A percentile compares a stretch with the other conserved stretches of the same genome.
Evolutionary conservation across 2,113 vertebrate species (phyloP).

Genomic region (Cololabis saira): DNA sequence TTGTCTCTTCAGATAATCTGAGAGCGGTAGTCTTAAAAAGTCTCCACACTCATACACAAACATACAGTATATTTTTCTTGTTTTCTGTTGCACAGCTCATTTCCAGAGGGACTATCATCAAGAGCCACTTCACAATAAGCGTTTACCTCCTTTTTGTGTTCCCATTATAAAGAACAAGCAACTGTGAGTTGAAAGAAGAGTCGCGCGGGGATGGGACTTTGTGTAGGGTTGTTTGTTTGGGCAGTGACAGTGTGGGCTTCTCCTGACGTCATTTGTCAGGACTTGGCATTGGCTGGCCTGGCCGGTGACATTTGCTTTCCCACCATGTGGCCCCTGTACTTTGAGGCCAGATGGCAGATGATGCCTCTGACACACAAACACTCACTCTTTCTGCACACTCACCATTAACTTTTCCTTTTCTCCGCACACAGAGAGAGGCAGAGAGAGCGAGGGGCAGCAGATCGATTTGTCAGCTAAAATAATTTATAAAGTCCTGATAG

Average conservation of each 20-base stretch:
- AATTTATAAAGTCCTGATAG: slow-evolving; percentile 77
- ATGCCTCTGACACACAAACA: slow-evolving; percentile 71
- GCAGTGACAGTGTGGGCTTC: slow-evolving; percentile 50
- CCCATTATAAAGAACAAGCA: slow-evolving; percentile 2
- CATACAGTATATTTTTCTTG: slow-evolving; percentile 16
- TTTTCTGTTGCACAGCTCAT: slow-evolving; percentile 24
- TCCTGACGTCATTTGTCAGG: slow-evolving; percentile 71
- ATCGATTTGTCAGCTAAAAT: slow-evolving; percentile 73
- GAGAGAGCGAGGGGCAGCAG: slow-evolving; percentile 47
- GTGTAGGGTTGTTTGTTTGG: slow-evolving; percentile 46
- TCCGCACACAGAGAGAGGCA: slow-evolving; percentile 36
- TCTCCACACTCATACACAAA: slow-evolving; percentile 6
- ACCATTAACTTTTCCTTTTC: slow-evolving; percentile 53
- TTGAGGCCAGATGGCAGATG: slow-evolving; percentile 79
- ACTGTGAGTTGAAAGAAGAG: slow-evolving; percentile 34
- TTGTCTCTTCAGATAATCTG: slow-evolving; percentile 29
- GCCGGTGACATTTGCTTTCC: slow-evolving; percentile 78
- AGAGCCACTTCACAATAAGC: too few relatives aligned
- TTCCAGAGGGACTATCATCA: background rate
- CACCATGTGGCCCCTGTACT: slow-evolving; percentile 76
- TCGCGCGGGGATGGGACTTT: slow-evolving; percentile 32
- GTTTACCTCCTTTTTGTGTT: background rate
- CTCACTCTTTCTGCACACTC: slow-evolving; percentile 6
- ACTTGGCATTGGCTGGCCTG: slow-evolving; percentile 68
- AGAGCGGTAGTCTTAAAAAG: background rate